Conservation (phyloP, 2,888 invertebrate genomes). For the Doris montereyensis region DNA sequence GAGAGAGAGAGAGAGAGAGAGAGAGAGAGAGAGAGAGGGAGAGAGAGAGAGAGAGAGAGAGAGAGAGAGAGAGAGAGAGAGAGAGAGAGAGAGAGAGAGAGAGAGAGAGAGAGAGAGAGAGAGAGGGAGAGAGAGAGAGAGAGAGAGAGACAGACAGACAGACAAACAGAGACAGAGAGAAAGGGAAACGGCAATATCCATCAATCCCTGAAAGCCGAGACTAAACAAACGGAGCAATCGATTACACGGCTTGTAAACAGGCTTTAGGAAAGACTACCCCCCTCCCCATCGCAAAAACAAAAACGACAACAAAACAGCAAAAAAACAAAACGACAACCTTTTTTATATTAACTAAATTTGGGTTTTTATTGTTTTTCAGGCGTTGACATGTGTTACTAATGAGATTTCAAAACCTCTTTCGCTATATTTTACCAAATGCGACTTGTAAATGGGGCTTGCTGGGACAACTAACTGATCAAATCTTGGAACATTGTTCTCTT, state of each 20-base stretch:
- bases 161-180: no score
- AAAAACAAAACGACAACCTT: no score
- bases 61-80: no score
- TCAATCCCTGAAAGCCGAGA: background rate
- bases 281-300: background rate
- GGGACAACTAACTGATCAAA: no score
- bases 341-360: background rate
- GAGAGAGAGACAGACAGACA: background rate
- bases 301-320: no score
- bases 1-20: background rate
- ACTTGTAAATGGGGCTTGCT: no score
- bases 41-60: no score
- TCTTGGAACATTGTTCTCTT: no score
- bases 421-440: no score
- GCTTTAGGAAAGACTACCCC: background rate
- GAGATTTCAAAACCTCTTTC: no score
- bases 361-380: no score
- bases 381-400: no score
- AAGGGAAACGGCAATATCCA: background rate
- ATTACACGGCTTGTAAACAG: background rate
- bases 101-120: conserved; percentile 9
- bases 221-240: background rate
- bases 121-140: conserved; percentile 7
- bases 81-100: conserved; percentile 9
- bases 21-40: conserved; percentile 1